Conservation (phyloP, 1,140 invertebrate species). For the Ooceraea biroi region DNA sequence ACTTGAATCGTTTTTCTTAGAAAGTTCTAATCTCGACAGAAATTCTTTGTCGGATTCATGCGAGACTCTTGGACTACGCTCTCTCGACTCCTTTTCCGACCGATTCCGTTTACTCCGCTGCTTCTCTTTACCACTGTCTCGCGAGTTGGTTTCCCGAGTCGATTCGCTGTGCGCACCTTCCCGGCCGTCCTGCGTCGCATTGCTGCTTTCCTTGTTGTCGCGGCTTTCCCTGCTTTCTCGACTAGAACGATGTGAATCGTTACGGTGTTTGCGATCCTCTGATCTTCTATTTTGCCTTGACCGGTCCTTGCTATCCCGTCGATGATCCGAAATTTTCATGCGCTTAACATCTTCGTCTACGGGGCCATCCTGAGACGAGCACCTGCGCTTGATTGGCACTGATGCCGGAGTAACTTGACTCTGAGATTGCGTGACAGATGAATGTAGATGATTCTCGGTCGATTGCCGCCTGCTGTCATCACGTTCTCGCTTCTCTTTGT, state of each 20-base stretch:
- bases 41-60: conserved; percentile 89
- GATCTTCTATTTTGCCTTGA: conserved; percentile 83
- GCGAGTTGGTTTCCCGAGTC: conserved; percentile 79
- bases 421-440: conserved; percentile 70
- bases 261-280: conserved; percentile 84
- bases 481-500: conserved; percentile 69
- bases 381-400: conserved; percentile 90
- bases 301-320: conserved; percentile 92
- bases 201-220: conserved; percentile 79
- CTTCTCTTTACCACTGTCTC: conserved; percentile 79
- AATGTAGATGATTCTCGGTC: conserved; percentile 81
- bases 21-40: conserved; percentile 88
- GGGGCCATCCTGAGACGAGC: conserved; percentile 92
- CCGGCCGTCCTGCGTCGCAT: conserved; percentile 75
- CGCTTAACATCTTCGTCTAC: conserved; percentile 90
- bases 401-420: conserved; percentile 87
- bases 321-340: conserved; percentile 88
- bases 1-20: conserved; percentile 79
- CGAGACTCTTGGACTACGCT: conserved; percentile 82
- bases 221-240: conserved; percentile 83
- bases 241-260: conserved; percentile 82
- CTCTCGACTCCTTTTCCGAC: conserved; percentile 80
- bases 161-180: conserved; percentile 68
- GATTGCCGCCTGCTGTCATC: conserved; percentile 74
- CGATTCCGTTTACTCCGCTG: conserved; percentile 80